phyloP scores from a whole-genome alignment of 1,140 invertebrate genomes.

The Penaeus vannamei region DNA sequence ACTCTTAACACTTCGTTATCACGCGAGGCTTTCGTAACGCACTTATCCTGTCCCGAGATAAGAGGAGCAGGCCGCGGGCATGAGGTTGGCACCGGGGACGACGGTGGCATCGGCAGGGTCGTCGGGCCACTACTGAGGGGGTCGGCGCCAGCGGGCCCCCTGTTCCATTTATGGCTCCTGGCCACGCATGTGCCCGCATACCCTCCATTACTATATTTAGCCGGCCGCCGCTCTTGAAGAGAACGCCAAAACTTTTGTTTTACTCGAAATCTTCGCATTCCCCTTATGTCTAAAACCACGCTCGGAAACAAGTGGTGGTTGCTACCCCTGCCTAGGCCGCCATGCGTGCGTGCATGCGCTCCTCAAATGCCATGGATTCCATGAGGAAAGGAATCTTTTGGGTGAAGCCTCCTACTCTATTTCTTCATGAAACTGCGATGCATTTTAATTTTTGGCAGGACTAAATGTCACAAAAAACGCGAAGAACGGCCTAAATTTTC shows the following conservation, averaged over 20 bases:
- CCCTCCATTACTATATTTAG: slow-evolving; percentile 51
- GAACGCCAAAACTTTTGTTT: slow-evolving; percentile 22
- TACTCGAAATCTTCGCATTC: slow-evolving; percentile 45
- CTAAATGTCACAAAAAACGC: too few species aligned
- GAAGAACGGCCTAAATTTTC: too few species aligned
- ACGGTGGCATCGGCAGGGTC: slow-evolving; percentile 11
- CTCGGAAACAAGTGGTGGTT: too few species aligned
- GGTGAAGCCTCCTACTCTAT: too few species aligned
- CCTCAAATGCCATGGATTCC: too few species aligned
- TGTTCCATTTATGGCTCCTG: slow-evolving; percentile 58
- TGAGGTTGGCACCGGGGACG: background rate
- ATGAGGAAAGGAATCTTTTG: too few species aligned
- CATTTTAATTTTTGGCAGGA: too few species aligned
- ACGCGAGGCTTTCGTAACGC: background rate
- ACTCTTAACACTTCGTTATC: slow-evolving; percentile 2
- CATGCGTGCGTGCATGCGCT: too few species aligned
- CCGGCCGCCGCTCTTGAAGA: background rate
- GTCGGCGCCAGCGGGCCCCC: slow-evolving; percentile 29
- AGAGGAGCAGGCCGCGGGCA: background rate
- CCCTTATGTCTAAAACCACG: background rate
- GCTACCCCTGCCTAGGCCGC: too few species aligned
- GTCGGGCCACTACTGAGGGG: slow-evolving; percentile 45
- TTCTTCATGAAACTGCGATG: too few species aligned
- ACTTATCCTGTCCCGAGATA: background rate
- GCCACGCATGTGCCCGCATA: slow-evolving; percentile 62